phyloP scores from a whole-genome alignment of 2,797 vertebrate genomes.

The Spinibarbus caldwelli region DNA sequence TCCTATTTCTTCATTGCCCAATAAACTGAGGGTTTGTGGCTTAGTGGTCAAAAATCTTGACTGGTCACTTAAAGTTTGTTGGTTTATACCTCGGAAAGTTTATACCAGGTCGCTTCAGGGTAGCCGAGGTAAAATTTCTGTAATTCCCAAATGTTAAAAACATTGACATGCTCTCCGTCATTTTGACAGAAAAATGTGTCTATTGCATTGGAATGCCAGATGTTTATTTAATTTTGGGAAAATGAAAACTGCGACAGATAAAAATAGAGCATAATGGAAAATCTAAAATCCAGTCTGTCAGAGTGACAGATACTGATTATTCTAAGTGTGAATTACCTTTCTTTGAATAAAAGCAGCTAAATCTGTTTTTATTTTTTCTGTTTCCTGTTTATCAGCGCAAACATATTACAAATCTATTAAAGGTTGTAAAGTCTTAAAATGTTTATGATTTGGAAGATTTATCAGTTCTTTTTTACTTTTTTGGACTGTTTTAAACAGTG shows the following conservation, averaged over 20 bases:
- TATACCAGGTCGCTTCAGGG: not conserved
- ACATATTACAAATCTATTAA: not conserved
- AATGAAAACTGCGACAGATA: not conserved
- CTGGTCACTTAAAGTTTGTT: not conserved
- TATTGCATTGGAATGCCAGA: no score
- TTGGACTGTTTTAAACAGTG: no score
- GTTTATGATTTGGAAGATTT: not conserved
- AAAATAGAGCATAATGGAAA: not conserved
- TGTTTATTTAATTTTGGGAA: not conserved
- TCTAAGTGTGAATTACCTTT: slow-evolving; percentile 1
- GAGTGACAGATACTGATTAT: not conserved
- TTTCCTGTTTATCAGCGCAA: not conserved
- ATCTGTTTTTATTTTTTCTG: not conserved
- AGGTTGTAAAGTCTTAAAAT: not conserved
- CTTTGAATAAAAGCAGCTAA: not conserved
- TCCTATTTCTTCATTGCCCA: not conserved
- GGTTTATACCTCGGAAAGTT: not conserved
- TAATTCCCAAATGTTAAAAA: not conserved
- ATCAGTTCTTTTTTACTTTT: not conserved
- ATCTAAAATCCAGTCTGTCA: not conserved
- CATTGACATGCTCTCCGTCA: not conserved
- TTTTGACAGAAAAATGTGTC: slow-evolving; percentile 8
- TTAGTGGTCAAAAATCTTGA: not conserved
- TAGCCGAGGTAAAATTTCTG: not conserved
- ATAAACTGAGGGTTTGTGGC: not conserved